phyloP scores from a whole-genome alignment of 2,888 invertebrate genomes.

The Pegoplata infirma region DNA sequence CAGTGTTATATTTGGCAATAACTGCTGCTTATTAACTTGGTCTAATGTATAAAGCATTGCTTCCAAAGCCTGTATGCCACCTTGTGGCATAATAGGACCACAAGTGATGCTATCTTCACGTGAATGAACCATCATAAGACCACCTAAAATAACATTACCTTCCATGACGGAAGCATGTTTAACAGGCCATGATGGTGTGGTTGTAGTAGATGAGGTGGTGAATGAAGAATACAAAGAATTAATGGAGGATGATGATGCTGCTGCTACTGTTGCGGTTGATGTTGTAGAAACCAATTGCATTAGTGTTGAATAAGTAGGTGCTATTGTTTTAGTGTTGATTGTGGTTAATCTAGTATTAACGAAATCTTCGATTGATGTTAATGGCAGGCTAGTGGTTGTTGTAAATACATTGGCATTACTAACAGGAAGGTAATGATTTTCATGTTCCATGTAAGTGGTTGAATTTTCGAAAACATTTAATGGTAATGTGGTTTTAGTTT shows the following conservation, averaged over 20 bases:
- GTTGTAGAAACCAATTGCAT: constrained; percentile 22
- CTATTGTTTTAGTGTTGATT: not conserved
- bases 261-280: not conserved
- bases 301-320: not conserved
- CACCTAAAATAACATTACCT: constrained; percentile 92
- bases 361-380: constrained; percentile 10
- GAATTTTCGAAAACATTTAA: too few relatives aligned
- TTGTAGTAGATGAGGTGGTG: constrained; percentile 36
- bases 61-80: constrained; percentile 92
- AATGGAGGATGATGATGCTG: not conserved
- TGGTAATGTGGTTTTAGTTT: not conserved
- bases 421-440: not conserved
- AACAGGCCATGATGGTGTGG: constrained; percentile 84
- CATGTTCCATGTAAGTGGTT: not conserved
- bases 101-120: constrained; percentile 92
- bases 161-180: constrained; percentile 92
- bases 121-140: constrained; percentile 97
- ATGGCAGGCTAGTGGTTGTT: not conserved
- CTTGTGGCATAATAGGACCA: constrained; percentile 96
- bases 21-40: constrained; percentile 83
- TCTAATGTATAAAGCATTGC: constrained; percentile 95
- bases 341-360: constrained; percentile 32
- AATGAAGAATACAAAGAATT: not conserved
- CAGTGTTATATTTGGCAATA: constrained; percentile 87
- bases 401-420: not conserved